Conservation (phyloP, 2,888 invertebrate genomes). For the Teleiodes luculella region DNA sequence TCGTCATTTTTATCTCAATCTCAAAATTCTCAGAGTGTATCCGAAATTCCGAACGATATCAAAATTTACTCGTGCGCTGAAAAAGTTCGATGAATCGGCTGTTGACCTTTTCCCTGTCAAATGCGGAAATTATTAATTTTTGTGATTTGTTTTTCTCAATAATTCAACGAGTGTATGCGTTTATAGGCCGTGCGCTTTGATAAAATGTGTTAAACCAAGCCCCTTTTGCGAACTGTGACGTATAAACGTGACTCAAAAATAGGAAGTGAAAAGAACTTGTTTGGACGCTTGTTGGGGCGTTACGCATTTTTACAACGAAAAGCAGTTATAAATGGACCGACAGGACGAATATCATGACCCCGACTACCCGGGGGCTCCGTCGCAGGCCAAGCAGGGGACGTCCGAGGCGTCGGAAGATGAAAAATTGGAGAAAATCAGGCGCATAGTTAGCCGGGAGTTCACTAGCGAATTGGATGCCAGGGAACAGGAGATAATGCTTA, state of each 20-base stretch:
- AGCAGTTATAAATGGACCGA: constrained; percentile 53
- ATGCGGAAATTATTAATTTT: constrained; percentile 57
- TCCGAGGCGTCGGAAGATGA: constrained; percentile 51
- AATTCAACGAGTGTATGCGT: constrained; percentile 8
- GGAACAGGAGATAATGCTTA: constrained; percentile 84
- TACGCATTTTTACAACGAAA: constrained; percentile 38
- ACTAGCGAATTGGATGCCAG: constrained; percentile 82
- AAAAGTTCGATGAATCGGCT: constrained; percentile 49
- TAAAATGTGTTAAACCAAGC: constrained; percentile 24
- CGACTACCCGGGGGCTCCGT: constrained; percentile 68
- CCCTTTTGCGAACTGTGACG: constrained; percentile 23
- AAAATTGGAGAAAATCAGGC: constrained; percentile 72
- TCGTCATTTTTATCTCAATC: too few species aligned
- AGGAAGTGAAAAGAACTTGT: constrained; percentile 29
- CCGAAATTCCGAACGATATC: constrained; percentile 20
- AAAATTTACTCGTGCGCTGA: constrained; percentile 27
- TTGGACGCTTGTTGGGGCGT: constrained; percentile 44
- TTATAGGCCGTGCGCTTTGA: constrained; percentile 21
- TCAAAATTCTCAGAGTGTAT: constrained; percentile 18
- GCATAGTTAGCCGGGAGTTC: constrained; percentile 85
- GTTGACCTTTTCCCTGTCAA: constrained; percentile 68
- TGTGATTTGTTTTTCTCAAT: constrained; percentile 39
- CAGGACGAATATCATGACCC: constrained; percentile 79
- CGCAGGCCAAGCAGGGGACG: constrained; percentile 43
- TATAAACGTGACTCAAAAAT: constrained; percentile 24